Evolutionary conservation across 2,113 vertebrate genomes (phyloP).

Genomic region (Tor tambroides): DNA sequence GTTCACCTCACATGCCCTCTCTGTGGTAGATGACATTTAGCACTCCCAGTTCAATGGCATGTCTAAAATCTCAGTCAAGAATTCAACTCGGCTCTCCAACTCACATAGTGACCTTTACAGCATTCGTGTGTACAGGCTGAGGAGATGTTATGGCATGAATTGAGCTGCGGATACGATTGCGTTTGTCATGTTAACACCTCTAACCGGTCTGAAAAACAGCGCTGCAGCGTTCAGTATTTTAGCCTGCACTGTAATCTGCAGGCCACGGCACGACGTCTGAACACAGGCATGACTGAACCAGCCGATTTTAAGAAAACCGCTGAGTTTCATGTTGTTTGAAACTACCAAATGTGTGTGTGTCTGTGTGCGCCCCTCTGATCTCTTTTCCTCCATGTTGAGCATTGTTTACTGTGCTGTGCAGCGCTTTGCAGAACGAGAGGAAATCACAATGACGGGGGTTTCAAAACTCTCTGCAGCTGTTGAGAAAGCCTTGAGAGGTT

Average conservation of each 20-base stretch:
- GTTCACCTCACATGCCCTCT: slow-evolving; percentile 8
- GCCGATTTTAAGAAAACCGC: background rate
- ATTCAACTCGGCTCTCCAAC: slow-evolving; percentile 56
- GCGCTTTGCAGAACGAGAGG: slow-evolving; percentile 70
- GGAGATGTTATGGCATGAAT: background rate
- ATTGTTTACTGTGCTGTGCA: slow-evolving; percentile 66
- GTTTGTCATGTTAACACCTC: slow-evolving; percentile 24
- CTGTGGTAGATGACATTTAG: slow-evolving; percentile 24
- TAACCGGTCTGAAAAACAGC: background rate
- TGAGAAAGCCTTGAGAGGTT: slow-evolving; percentile 73
- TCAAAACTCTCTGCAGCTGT: slow-evolving; percentile 78
- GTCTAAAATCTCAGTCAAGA: slow-evolving; percentile 52
- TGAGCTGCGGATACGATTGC: background rate
- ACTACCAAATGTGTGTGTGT: background rate
- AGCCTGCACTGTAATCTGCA: background rate
- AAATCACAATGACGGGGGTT: slow-evolving; percentile 80
- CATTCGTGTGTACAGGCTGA: slow-evolving; percentile 67
- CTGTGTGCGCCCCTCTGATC: background rate
- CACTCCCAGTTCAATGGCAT: slow-evolving; percentile 55
- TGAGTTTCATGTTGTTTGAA: background rate
- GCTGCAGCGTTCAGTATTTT: background rate
- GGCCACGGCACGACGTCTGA: slow-evolving; percentile 16
- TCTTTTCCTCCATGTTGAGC: slow-evolving; percentile 41
- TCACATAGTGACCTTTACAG: slow-evolving; percentile 61
- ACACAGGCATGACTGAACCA: slow-evolving; percentile 20